Evolutionary conservation across 2,113 vertebrate genomes (phyloP), one percentile per base, ranked within the genome.

Genomic region (Fulmarus glacialis): DNA sequence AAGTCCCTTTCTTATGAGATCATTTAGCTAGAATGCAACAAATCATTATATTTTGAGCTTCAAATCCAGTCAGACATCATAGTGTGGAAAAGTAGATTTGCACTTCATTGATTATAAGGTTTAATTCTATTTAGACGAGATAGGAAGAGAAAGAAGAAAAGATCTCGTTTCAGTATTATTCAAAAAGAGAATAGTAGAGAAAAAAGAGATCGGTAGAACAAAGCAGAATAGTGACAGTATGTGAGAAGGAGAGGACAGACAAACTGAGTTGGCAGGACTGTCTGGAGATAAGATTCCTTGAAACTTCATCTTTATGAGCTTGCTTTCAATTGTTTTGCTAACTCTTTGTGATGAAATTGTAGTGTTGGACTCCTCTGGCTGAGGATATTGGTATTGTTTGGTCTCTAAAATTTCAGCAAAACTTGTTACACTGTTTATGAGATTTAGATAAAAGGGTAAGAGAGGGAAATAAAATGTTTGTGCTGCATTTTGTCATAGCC

Each of bases 61-160:
- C 45, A 60, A 62, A 91, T 77, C 50, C 45, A 80, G 60, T 80
- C 43, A 72, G 56, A 42, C 12, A 40, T 72, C 56, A 62, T 8
- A 60, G 58, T 15, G 19, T 88, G 29, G 50, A 82, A 96, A 89
- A 85, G 45, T 53, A 85, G 78, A 71, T 70, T 82, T 82, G 40
- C 45, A 63, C 32, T 40, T 77, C 67, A 63, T 87, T 95, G 86
- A 78, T 92, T 83, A 63, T 75, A 81, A 82, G 40, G 34, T 77
- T 94, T 80, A 34, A 42, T 85, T 79, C 63, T 68, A 70, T 62
- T 90, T 90, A 81, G 55, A 62, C 89, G 12, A 62, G 36, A 50
- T 40, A 70, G 67, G 53, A 80, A 74, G 38, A 86, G 40, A 72
- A 83, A 94, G 67, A 84, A 88, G 29, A 94, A 94, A 94, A 93